Evolutionary conservation across 2,113 vertebrate genomes (phyloP).

Genomic region (Chascanopsetta lugubris): DNA sequence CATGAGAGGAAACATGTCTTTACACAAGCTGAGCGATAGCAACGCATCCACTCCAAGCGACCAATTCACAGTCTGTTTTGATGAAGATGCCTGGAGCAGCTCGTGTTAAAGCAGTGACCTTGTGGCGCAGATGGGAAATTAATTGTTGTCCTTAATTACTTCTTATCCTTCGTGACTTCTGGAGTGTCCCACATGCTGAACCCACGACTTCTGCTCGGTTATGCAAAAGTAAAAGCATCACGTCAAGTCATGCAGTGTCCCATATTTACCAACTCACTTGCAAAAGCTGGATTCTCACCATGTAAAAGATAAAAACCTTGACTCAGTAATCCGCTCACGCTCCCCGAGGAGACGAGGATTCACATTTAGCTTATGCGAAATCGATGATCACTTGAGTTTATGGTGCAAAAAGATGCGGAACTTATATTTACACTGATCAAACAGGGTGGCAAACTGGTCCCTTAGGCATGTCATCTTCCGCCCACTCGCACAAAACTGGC

Average conservation of each 20-base stretch:
- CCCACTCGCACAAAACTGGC: slow-evolving; percentile 30
- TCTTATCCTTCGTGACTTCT: neutral
- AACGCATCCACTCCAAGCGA: neutral
- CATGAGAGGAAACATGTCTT: slow-evolving; percentile 31
- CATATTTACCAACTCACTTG: slow-evolving; percentile 16
- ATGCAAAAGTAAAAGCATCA: neutral
- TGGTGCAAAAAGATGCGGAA: slow-evolving; percentile 48
- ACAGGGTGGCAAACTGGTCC: slow-evolving; percentile 56
- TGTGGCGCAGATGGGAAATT: slow-evolving; percentile 14
- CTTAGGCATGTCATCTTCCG: slow-evolving; percentile 49
- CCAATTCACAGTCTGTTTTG: neutral
- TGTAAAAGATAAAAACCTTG: neutral
- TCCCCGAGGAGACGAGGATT: slow-evolving; percentile 36
- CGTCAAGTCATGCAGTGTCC: neutral
- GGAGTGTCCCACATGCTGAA: neutral
- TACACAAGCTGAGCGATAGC: slow-evolving; percentile 23
- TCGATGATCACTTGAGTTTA: slow-evolving; percentile 61
- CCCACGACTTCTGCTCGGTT: neutral
- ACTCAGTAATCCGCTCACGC: slow-evolving; percentile 4
- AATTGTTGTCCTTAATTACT: slow-evolving; percentile 16
- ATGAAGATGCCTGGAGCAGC: slow-evolving; percentile 22
- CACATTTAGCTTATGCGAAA: slow-evolving; percentile 50
- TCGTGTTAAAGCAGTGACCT: slow-evolving; percentile 7
- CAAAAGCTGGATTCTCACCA: neutral
- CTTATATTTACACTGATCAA: slow-evolving; percentile 64